Evolutionary conservation across 2,888 invertebrate genomes (phyloP), one percentile per base, ranked within the genome.

Genomic region (Tetranychus truncatus): DNA sequence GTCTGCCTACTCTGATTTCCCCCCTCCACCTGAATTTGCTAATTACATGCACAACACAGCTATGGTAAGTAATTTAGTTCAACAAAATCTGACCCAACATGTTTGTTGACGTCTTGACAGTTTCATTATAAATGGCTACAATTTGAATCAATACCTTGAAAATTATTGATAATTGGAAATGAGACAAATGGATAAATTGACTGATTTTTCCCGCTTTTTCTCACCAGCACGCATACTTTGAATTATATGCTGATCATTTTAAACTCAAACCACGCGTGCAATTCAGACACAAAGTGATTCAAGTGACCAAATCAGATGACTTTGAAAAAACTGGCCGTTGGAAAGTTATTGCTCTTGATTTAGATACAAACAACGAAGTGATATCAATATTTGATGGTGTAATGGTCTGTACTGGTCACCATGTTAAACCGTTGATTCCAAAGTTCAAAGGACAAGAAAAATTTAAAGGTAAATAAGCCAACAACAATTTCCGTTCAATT

Each of bases 401-500:
- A 1, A 80, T 85, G 80, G 81, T 85, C 5, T 84, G 84, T 78
- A 82, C 82, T 0, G 85, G 85, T 5, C 85, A 85, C 77, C 85
- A 84, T 78, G 82, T 82, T 0, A 80, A 81, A 67, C 84, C 85
- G 0, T 79, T 83, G 74, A 77, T 80, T 46, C 84, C 85, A 2
- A 74, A 79, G 8, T 81, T 85, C 77, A 78, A 79, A 6, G 84
- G 84, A 8, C 79, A 83, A 74, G 82, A 81, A 1, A 80, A 72
- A 0, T 84, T 83, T 77, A 74, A 77, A 44, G 80, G 80, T 9
- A 72, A 2, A 7, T 15, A 55, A 34, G 34, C 34, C 3, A 34
- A 34, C 34, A 34, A 34, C 3, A 34, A 34, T 34, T 34, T 34
- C 4, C 34, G 34, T 34, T 34, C 1, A 34, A 5, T 34, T 5